Base-by-base conservation (phyloP, 2,797 vertebrate species). In the Ctenopoma multispine region DNA sequence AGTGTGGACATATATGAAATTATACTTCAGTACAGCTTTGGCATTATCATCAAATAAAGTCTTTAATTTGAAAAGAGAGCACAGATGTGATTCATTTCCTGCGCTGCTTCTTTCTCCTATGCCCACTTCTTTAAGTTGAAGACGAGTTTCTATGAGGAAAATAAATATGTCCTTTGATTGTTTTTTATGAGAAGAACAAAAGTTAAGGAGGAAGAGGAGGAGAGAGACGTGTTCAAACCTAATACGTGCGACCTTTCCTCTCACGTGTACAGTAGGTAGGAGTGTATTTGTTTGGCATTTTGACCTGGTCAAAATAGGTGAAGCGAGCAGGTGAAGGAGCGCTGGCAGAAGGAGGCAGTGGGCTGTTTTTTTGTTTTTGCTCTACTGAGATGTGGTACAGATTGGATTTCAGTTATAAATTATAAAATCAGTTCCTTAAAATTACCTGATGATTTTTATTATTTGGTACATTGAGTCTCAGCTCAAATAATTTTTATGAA, bases 301-400 rank as follows among this genome's bases (percentile, higher is more conserved):
- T 59, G 47, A 75, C 55, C 41, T 40, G 48, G n/a, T n/a, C n/a
- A n/a, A n/a, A 49, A 63, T 14, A 24, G 56, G 75, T 78, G 76
- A 71, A 73, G 62, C 12, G 61, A 48, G 58, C 47, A 79, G 77
- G 66, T 72, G 67, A 78, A 78, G 64, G 46, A 68, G 72, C 73
- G 57, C 56, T 68, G 82, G 75, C 72, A 81, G 79, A 57, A 40
- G 50, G 69, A 84, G 48, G 72, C 43, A 77, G 80, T 66, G 69
- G 76, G 80, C 47, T 67, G 74, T 23, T 12, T 12, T 12, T 14
- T 40, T 40, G 36, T 38, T 54, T 67, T 60, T 49, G 17, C 51
- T 72, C 40, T 21, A n/a, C 40, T 62, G 43, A 75, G 62, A 63
- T 55, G 4, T 29, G 5, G 3, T 5, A 29, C 24, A 29, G 27